phyloP scores from a whole-genome alignment of 64 coral and sea anemone species.

The Montipora cactus region DNA sequence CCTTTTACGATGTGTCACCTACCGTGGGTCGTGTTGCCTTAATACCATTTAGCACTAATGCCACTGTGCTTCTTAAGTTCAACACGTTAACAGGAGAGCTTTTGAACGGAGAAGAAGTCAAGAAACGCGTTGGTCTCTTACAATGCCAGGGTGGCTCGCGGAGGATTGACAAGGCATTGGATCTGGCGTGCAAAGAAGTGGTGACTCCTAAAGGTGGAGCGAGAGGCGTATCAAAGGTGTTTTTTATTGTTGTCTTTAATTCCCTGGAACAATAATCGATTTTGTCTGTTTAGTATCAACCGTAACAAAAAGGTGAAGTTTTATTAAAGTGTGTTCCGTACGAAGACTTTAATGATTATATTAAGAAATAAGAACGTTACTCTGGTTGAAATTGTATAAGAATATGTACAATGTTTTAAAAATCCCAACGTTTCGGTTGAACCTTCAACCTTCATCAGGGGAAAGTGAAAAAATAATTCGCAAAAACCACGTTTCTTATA shows the following conservation, averaged over 20 bases:
- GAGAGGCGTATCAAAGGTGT: conserved; percentile 50
- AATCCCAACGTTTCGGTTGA: too few relatives aligned
- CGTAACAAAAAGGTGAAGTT: too few relatives aligned
- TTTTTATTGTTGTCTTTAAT: too few relatives aligned
- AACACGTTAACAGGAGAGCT: conserved; percentile 37
- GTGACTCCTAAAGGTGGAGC: conserved; percentile 22
- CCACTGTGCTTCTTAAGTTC: conserved; percentile 35
- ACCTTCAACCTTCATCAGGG: too few relatives aligned
- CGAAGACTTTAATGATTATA: too few relatives aligned
- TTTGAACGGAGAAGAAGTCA: conserved; percentile 8
- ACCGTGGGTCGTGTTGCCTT: conserved; percentile 4
- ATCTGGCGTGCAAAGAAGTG: conserved; percentile 23
- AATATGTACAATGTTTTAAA: too few relatives aligned
- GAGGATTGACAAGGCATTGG: conserved; percentile 64
- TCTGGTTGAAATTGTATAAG: too few relatives aligned
- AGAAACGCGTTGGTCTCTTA: neutral
- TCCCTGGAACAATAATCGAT: too few relatives aligned
- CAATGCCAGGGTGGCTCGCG: conserved; percentile 53
- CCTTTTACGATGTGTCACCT: conserved; percentile 20
- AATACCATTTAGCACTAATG: conserved; percentile 37
- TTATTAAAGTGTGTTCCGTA: neutral
- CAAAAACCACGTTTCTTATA: too few relatives aligned
- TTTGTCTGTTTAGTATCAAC: too few relatives aligned
- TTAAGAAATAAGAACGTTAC: neutral
- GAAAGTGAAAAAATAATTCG: too few relatives aligned